Evolutionary conservation across 2,797 vertebrate genomes (phyloP).

Genomic region (Acipenser oxyrinchus): DNA sequence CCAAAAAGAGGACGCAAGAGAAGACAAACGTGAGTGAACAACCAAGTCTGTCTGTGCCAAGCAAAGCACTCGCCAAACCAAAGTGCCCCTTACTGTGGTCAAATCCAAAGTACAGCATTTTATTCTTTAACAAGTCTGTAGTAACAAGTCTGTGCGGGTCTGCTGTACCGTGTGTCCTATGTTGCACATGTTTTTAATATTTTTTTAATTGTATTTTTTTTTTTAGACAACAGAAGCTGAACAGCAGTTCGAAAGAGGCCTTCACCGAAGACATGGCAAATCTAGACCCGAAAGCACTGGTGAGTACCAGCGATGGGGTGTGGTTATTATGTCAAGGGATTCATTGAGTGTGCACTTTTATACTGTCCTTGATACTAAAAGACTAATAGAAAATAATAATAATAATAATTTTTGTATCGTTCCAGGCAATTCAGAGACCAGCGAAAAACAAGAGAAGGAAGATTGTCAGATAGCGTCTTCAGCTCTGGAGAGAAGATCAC

Average conservation of each 20-base stretch:
- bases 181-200: no score
- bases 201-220: conserved; percentile 7
- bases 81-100: conserved; percentile 29
- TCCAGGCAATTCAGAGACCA: conserved; percentile 50
- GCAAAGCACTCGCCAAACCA: conserved; percentile 22
- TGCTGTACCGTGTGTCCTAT: neutral
- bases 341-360: neutral
- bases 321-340: neutral
- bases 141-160: neutral
- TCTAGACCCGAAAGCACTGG: conserved; percentile 48
- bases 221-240: conserved; percentile 56
- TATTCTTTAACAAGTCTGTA: neutral
- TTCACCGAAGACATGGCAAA: conserved; percentile 48
- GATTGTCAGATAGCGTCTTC: conserved; percentile 46
- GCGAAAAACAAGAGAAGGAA: conserved; percentile 60
- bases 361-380: neutral
- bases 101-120: conserved; percentile 15
- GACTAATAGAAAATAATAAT: no score
- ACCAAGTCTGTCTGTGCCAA: conserved; percentile 14
- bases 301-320: conserved; percentile 28
- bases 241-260: conserved; percentile 58
- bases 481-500: neutral
- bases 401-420: neutral
- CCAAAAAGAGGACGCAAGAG: conserved; percentile 65
- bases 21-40: conserved; percentile 63